A percentile compares a stretch with the other conserved stretches of the same genome.
phyloP scores from a whole-genome alignment of 2,113 vertebrate species.

The Tringa solitaria region DNA sequence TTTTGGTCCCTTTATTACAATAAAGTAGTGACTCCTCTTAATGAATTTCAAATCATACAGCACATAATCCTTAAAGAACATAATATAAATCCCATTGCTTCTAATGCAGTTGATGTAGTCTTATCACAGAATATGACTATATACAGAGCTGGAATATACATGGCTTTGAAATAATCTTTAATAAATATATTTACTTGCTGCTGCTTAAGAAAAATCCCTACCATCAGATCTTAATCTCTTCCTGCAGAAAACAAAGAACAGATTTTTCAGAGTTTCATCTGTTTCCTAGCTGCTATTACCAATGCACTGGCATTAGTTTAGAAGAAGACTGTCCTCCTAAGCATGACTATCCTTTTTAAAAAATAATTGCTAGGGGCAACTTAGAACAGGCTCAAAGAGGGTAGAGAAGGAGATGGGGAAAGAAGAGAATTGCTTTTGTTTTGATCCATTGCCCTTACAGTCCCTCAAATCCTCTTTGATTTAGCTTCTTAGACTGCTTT shows the following conservation, averaged over 20 bases:
- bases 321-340: not conserved
- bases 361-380: not conserved
- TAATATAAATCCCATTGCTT: not conserved
- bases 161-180: not conserved
- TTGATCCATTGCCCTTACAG: not conserved
- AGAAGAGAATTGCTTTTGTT: conserved; percentile 37
- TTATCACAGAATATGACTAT: not conserved
- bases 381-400: not conserved
- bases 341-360: conserved; percentile 19
- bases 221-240: conserved; percentile 41
- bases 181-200: not conserved
- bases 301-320: conserved; percentile 40
- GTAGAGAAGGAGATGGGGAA: not conserved
- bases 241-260: not conserved
- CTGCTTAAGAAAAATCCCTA: not conserved
- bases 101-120: not conserved
- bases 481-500: not conserved
- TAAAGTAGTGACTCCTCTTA: not conserved
- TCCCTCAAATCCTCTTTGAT: conserved; percentile 1
- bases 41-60: not conserved
- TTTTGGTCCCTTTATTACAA: not conserved
- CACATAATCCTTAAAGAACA: not conserved
- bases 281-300: conserved; percentile 15
- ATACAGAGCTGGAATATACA: not conserved
- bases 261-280: not conserved